Evolutionary conservation across 2,113 vertebrate genomes (phyloP), one percentile per base, ranked within the genome.

Genomic region (Callocephalon fimbriatum): DNA sequence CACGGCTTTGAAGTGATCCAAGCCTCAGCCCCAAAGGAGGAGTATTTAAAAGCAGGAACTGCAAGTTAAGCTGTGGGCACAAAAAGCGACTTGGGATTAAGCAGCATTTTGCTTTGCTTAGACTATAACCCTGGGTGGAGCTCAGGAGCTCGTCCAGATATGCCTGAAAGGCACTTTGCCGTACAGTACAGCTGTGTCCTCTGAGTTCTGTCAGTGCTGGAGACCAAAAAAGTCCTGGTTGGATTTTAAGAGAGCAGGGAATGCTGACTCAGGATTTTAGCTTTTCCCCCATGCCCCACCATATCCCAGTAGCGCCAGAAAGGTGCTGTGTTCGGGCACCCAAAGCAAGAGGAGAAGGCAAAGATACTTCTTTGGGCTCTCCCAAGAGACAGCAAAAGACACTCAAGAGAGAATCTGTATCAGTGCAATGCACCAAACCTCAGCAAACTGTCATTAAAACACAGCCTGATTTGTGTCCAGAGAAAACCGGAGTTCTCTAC

Each of bases 71-170:
- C 59, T 51, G 75, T 21, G 88, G 90, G 92, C 82, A 90, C 86
- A 86, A 71, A 68, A 88, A 94, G 40, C 40, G 67, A 90, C 25
- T 71, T 51, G 73, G 88, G 93, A 93, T 83, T 93, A 84, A 95
- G 74, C 1, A 67, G 62, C 42, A 7, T 79, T 93, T 92, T 54
- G 81, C 87, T 90, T 86, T 82, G 67, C 93, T 92, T 94, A 95
- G 90, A 26, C 78, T 79, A 16, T 76, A 73, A 81, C 51, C 56
- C 61, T 93, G 95, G 94, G 96, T 92, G 96, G 94, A 96, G 91
- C 54, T 22, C 86, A 47, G 79, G 75, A 95, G 86, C 88, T 45
- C 63, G 53, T 68, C 94, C 94, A 95, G 75, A 58, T 32, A 93
- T 73, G 88, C 94, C 86, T 66, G 90, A 88, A 90, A 95, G 92